Percentiles rank a stretch among this genome's conserved stretches.
Conservation (phyloP, 1,140 invertebrate genomes). For the Sinella curviseta region DNA sequence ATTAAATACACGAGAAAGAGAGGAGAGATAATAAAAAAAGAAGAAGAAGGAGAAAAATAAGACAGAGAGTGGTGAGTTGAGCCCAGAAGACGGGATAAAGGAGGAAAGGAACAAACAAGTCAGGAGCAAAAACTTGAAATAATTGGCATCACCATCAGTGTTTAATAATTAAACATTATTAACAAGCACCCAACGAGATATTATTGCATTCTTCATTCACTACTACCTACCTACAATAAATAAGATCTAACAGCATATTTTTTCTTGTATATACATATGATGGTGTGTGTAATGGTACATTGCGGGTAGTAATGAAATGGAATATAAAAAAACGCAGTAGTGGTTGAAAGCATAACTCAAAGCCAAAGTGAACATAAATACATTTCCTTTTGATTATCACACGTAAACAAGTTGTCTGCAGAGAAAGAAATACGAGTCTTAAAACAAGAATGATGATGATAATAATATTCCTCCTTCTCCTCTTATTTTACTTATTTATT, state of each 20-base stretch:
- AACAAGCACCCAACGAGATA: constrained; percentile 29
- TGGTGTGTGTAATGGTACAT: too few relatives aligned
- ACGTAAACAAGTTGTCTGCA: constrained; percentile 1
- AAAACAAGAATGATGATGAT: not conserved
- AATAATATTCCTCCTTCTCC: too few relatives aligned
- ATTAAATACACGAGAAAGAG: constrained; percentile 1
- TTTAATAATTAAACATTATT: constrained; percentile 35
- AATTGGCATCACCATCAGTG: constrained; percentile 37
- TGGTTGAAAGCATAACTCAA: constrained; percentile 2
- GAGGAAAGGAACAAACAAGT: constrained; percentile 25
- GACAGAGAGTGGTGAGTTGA: not conserved
- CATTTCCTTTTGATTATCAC: not conserved
- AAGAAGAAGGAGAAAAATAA: not conserved
- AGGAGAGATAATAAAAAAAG: not conserved
- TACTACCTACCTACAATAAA: not conserved
- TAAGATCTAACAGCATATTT: too few relatives aligned
- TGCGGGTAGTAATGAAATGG: too few relatives aligned
- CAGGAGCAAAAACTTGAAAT: constrained; percentile 41
- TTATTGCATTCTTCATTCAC: not conserved
- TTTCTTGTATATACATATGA: not conserved
- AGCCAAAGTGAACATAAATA: not conserved
- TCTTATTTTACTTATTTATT: not conserved
- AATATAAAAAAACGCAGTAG: not conserved
- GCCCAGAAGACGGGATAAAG: constrained; percentile 1
- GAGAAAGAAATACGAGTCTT: not conserved